phyloP scores from a whole-genome alignment of 2,888 invertebrate species.

The Baronia brevicornis region DNA sequence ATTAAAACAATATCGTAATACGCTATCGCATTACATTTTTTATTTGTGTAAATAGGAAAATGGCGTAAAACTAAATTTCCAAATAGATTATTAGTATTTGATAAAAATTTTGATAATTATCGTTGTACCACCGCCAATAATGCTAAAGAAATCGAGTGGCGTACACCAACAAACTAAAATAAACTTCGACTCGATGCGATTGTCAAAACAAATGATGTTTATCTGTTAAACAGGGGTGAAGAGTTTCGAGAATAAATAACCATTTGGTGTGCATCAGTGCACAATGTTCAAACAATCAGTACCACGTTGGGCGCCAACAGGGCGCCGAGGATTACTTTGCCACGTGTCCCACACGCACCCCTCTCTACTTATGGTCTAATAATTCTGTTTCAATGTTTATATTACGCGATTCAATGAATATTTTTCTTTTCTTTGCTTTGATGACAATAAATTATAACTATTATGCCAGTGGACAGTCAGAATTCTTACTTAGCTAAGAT shows the following conservation, averaged over 20 bases:
- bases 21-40: slow-evolving; percentile 1
- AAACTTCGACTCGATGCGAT: slow-evolving; percentile 3
- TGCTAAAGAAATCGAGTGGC: slow-evolving; percentile 13
- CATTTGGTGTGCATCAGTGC: slow-evolving; percentile 21
- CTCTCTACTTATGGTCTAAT: slow-evolving; percentile 28
- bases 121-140: no score
- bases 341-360: slow-evolving; percentile 28
- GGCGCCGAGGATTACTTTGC: slow-evolving; percentile 19
- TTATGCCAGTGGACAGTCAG: no score
- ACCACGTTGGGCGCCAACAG: slow-evolving; percentile 33
- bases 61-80: no score
- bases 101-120: no score
- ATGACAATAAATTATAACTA: no score
- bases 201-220: slow-evolving; percentile 14
- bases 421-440: slow-evolving; percentile 7
- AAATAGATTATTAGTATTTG: no score
- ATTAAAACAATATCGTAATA: slow-evolving; percentile 2
- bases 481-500: no score
- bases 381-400: slow-evolving; percentile 40
- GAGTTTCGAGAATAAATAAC: slow-evolving; percentile 21
- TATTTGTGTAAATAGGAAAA: no score
- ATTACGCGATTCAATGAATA: slow-evolving; percentile 41
- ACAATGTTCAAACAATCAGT: slow-evolving; percentile 31
- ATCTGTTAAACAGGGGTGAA: slow-evolving; percentile 32
- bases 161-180: slow-evolving; percentile 2